phyloP scores from a whole-genome alignment of 2,797 vertebrate species.

The Strix occidentalis region DNA sequence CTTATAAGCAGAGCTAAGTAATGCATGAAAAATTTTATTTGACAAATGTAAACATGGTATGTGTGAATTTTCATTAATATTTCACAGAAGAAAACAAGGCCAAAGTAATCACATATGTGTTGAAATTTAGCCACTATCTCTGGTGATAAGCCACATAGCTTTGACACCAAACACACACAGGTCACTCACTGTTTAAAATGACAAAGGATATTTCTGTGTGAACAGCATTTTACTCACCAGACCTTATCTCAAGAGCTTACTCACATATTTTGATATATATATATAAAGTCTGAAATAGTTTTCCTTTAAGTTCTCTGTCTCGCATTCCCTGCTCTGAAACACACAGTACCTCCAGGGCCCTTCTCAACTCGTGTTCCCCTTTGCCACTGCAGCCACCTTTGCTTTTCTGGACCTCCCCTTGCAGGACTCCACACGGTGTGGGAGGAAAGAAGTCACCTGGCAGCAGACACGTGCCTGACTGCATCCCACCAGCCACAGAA shows the following conservation, averaged over 20 bases:
- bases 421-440: neutral
- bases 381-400: neutral
- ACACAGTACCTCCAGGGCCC: neutral
- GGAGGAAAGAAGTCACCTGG: neutral
- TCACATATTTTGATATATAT: neutral
- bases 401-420: neutral
- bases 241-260: neutral
- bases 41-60: neutral
- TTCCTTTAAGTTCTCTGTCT: neutral
- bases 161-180: neutral
- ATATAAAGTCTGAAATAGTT: neutral
- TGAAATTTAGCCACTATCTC: neutral
- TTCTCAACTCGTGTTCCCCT: rapidly evolving
- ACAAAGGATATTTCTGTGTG: neutral
- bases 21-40: neutral
- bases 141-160: neutral
- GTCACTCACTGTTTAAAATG: neutral
- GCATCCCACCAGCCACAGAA: neutral
- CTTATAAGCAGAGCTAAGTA: neutral
- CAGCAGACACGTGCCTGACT: neutral
- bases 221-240: neutral
- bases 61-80: neutral
- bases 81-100: neutral
- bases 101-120: neutral
- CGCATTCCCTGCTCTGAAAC: rapidly evolving